A percentile compares a stretch with the other conserved stretches of the same genome.
These are phyloP conservation scores for Lamellibrachia satsuma DNA, from an alignment of 2,888 invertebrate species.

Conservation along the genomic window DNA sequence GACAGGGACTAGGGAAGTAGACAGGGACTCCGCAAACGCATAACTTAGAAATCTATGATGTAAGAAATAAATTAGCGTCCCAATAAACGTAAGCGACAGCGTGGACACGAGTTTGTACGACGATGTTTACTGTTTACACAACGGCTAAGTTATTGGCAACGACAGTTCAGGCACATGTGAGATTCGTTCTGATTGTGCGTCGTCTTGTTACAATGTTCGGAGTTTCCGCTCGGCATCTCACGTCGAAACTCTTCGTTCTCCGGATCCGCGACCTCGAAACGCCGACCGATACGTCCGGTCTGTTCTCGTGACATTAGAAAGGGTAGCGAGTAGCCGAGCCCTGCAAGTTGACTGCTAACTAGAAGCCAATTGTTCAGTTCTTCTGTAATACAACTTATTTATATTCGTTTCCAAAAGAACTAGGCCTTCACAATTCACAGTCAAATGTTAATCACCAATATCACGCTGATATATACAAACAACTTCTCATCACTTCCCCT, in stretches of 20 bases:
- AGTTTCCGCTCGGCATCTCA: not conserved
- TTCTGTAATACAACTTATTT: not conserved
- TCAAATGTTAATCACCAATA: not conserved
- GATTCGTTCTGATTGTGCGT: not conserved
- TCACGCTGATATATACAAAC: not conserved
- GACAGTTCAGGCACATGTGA: not conserved
- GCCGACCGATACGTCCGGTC: not conserved
- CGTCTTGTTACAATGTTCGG: not conserved
- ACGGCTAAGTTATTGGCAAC: not conserved
- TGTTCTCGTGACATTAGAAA: too few relatives aligned
- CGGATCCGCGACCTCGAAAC: not conserved
- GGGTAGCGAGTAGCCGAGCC: too few relatives aligned
- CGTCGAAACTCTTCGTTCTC: not conserved
- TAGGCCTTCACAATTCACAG: not conserved
- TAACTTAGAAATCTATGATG: too few relatives aligned
- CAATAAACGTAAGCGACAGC: not conserved
- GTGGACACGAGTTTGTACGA: not conserved
- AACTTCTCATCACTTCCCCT: not conserved
- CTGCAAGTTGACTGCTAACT: not conserved
- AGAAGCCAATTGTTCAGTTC: not conserved
- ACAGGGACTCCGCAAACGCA: too few relatives aligned
- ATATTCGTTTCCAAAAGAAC: not conserved
- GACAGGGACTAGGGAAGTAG: too few relatives aligned
- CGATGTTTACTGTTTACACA: not conserved
- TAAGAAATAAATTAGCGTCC: too few relatives aligned